A percentile compares a stretch with the other conserved stretches of the same genome.
Evolutionary conservation across 2,113 vertebrate genomes (phyloP).

Genomic region (Oxygymnocypris stewartii): DNA sequence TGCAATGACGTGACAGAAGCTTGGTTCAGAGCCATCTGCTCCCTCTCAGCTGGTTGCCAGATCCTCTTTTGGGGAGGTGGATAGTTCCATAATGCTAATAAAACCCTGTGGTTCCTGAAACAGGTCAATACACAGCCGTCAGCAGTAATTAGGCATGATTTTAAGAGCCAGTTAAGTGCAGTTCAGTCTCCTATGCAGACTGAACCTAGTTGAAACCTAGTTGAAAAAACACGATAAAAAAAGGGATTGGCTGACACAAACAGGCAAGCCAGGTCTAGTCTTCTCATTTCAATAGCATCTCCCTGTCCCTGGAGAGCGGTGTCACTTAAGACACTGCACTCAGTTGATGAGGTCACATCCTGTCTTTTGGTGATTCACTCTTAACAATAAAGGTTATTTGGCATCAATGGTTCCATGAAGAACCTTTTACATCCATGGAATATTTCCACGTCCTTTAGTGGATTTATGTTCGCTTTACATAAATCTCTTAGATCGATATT

Average conservation of each 20-base stretch:
- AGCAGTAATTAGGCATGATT: not conserved
- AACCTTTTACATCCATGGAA: not conserved
- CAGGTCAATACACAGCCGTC: conserved; percentile 6
- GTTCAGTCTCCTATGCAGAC: not conserved
- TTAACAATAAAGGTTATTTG: not conserved
- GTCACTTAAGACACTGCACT: not conserved
- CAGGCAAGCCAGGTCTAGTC: not conserved
- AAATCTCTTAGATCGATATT: too few species aligned
- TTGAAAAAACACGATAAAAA: not conserved
- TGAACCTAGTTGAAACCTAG: not conserved
- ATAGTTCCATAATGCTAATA: conserved; percentile 25
- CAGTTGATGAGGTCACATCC: conserved; percentile 18
- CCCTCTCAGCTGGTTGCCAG: conserved; percentile 30
- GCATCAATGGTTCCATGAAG: not conserved
- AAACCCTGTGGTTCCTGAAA: not conserved
- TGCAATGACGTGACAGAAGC: conserved; percentile 41
- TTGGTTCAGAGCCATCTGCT: conserved; percentile 48
- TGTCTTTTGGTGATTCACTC: not conserved
- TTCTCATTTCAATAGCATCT: conserved; percentile 32
- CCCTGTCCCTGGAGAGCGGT: not conserved
- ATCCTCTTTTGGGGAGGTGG: conserved; percentile 27
- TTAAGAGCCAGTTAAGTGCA: not conserved
- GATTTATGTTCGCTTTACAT: too few species aligned
- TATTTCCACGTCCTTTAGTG: too few species aligned
- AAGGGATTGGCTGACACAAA: not conserved